Conservation (phyloP, 1,140 invertebrate genomes). For the Andrena cerasifolii region DNA sequence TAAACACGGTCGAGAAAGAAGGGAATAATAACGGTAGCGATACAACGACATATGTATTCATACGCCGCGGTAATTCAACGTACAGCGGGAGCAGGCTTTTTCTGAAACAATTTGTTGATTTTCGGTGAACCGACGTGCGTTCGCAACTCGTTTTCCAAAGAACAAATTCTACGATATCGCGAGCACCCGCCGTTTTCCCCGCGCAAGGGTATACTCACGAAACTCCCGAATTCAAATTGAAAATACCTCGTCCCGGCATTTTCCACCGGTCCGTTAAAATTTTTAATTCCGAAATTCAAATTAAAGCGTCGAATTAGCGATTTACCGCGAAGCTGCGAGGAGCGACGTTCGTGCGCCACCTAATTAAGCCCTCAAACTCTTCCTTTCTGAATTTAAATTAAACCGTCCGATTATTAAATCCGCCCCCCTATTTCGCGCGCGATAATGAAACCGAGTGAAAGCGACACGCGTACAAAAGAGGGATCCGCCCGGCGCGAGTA, state of each 20-base stretch:
- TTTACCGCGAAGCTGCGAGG: neutral
- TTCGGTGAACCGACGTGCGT: no score
- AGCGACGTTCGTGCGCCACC: constrained; percentile 11
- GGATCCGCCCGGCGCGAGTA: no score
- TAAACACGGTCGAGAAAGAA: no score
- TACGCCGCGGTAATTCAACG: no score
- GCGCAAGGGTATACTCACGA: no score
- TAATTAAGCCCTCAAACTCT: constrained; percentile 22
- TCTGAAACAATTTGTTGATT: no score
- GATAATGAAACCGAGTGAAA: constrained; percentile 39
- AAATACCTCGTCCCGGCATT: neutral
- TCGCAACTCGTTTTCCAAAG: neutral
- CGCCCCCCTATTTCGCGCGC: neutral
- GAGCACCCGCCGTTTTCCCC: neutral
- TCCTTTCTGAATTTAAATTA: constrained; percentile 46
- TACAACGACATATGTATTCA: no score
- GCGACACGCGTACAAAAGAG: constrained; percentile 31
- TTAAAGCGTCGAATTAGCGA: constrained; percentile 43
- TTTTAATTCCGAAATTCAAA: constrained; percentile 34
- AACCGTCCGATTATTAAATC: constrained; percentile 49
- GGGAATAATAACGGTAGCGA: no score
- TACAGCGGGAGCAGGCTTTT: no score
- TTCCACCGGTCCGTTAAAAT: neutral
- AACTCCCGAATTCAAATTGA: neutral
- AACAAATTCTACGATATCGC: neutral